Evolutionary conservation across 2,113 vertebrate genomes (phyloP).

Genomic region (Phylloscopus whistleri): DNA sequence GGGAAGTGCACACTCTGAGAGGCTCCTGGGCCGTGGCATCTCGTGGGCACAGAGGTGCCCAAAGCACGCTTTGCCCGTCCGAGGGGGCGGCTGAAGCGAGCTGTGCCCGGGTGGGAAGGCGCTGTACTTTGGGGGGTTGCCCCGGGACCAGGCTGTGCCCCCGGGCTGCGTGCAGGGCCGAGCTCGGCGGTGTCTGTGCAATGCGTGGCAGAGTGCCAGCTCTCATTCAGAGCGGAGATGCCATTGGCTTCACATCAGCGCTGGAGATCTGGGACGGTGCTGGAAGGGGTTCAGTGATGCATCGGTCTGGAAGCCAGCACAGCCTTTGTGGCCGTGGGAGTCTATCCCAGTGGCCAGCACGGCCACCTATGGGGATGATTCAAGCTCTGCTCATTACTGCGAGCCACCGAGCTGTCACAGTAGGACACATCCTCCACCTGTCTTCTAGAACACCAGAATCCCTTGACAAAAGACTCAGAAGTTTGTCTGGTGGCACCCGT

Average conservation of each 20-base stretch:
- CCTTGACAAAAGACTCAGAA: not conserved
- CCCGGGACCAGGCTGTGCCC: not conserved
- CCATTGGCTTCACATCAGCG: conserved; percentile 46
- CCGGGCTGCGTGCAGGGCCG: not conserved
- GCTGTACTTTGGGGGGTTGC: fast-evolving
- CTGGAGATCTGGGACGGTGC: conserved; percentile 17
- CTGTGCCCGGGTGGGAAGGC: not conserved
- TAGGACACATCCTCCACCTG: not conserved
- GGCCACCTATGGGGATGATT: not conserved
- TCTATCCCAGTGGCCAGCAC: not conserved
- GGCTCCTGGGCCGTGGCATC: not conserved
- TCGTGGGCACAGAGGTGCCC: not conserved
- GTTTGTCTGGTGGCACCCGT: not conserved
- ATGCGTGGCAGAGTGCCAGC: not conserved
- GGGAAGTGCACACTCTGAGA: fast-evolving
- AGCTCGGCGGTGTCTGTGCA: not conserved
- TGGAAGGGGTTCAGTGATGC: conserved; percentile 38
- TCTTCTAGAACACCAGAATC: not conserved
- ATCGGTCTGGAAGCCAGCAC: not conserved
- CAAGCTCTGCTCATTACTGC: not conserved
- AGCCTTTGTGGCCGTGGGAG: conserved; percentile 24
- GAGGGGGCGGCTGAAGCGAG: not conserved
- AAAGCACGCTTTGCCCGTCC: fast-evolving
- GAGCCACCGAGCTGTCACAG: not conserved
- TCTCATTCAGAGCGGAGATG: conserved; percentile 44